Evolutionary conservation across 2,888 invertebrate genomes (phyloP).

Genomic region (Pristionchus mayeri): DNA sequence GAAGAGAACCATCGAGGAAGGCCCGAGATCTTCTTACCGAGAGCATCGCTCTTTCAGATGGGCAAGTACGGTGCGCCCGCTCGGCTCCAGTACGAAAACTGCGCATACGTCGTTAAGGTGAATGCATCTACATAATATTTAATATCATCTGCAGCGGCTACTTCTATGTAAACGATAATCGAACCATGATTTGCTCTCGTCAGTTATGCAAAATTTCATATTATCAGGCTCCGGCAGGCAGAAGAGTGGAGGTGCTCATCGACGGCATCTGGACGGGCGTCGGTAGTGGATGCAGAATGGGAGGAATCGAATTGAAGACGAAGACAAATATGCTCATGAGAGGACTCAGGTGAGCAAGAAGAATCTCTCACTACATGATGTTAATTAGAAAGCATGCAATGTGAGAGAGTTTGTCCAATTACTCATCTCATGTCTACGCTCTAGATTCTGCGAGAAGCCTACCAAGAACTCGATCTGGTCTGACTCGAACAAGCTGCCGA

Average conservation of each 20-base stretch:
- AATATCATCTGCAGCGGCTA: not conserved
- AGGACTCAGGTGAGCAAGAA: not conserved
- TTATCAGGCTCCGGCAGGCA: conserved; percentile 26
- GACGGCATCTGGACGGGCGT: not conserved
- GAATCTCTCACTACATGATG: too few species aligned
- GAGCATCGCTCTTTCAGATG: not conserved
- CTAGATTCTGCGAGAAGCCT: conserved; percentile 23
- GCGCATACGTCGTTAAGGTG: conserved; percentile 4
- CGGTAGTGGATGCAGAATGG: not conserved
- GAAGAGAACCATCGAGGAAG: too few species aligned
- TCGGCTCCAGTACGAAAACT: not conserved
- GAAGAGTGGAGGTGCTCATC: not conserved
- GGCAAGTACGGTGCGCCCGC: not conserved
- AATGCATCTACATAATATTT: not conserved
- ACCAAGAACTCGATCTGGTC: conserved; percentile 11
- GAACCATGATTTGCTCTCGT: not conserved
- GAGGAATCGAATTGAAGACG: conserved; percentile 27
- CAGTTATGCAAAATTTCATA: too few species aligned
- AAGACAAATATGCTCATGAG: not conserved
- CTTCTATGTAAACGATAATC: too few species aligned
- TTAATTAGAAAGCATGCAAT: not conserved
- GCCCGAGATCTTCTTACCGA: too few species aligned
- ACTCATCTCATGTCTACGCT: not conserved
- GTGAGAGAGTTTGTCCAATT: not conserved
- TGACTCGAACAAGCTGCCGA: conserved; percentile 9